A percentile compares a stretch with the other conserved stretches of the same genome.
These are phyloP conservation scores for Drosophila miranda DNA, from an alignment of 1,140 invertebrate genomes.

Conservation along the genomic window DNA sequence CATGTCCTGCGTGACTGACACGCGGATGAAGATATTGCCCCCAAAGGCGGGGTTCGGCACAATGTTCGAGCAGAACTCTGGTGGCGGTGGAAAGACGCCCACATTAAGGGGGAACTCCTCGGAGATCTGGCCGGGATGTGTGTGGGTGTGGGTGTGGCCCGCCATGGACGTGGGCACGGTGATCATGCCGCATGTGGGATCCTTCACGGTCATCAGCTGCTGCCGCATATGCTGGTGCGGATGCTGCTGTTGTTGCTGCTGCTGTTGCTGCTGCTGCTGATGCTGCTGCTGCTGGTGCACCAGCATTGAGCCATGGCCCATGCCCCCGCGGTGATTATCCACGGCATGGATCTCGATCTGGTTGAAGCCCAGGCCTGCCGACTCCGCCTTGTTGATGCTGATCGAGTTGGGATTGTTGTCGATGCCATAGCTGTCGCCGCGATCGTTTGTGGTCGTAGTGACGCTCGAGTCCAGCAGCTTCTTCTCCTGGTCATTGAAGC, in stretches of 20 bases:
- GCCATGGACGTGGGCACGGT: constrained; percentile 78
- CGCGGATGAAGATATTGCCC: constrained; percentile 90
- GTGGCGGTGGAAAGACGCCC: constrained; percentile 86
- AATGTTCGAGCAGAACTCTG: constrained; percentile 86
- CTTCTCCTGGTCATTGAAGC: constrained; percentile 93
- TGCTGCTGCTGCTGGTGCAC: constrained; percentile 37
- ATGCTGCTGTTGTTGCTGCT: constrained; percentile 28
- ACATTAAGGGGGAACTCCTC: constrained; percentile 82
- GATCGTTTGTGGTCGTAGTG: constrained; percentile 88
- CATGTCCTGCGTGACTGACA: constrained; percentile 88
- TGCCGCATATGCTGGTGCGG: constrained; percentile 67
- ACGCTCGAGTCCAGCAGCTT: constrained; percentile 90
- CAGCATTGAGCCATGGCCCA: constrained; percentile 48
- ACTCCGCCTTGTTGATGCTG: constrained; percentile 77
- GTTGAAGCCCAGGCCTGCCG: constrained; percentile 83
- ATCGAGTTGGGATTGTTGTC: constrained; percentile 83
- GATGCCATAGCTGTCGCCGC: constrained; percentile 86
- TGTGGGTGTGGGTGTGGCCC: constrained; percentile 48
- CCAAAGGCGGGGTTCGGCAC: constrained; percentile 83
- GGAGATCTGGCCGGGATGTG: constrained; percentile 58
- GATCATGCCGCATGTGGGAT: constrained; percentile 76
- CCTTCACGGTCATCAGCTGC: constrained; percentile 73
- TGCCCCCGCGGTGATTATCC: constrained; percentile 82
- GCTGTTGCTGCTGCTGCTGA: constrained; percentile 47
- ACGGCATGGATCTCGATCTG: constrained; percentile 89